These are phyloP conservation scores for Melangyna quadrimaculata DNA, from an alignment of 2,888 invertebrate species.

Conservation along the genomic window DNA sequence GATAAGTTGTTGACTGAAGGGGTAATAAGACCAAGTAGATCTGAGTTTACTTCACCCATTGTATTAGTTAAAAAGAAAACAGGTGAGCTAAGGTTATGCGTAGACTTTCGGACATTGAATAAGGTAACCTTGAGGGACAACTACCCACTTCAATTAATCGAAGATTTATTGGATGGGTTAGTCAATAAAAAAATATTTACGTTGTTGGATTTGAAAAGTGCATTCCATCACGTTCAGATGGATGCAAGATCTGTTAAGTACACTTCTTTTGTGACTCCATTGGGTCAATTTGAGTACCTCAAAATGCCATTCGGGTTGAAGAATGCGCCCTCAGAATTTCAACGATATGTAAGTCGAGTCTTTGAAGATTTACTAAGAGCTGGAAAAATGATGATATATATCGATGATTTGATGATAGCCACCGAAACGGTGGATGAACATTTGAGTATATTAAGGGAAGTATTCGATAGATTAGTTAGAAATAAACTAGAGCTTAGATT, in stretches of 20 bases:
- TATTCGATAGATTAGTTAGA: background rate
- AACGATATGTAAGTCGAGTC: background rate
- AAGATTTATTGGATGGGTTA: conserved; percentile 40
- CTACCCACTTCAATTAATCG: conserved; percentile 59
- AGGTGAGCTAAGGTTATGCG: too few species aligned
- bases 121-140: conserved; percentile 49
- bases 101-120: conserved; percentile 61
- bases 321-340: too few species aligned
- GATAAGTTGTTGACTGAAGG: conserved; percentile 28
- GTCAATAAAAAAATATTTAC: background rate
- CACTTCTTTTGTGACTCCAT: too few species aligned
- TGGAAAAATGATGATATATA: background rate
- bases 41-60: conserved; percentile 60
- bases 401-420: conserved; percentile 13
- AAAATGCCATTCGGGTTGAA: too few species aligned
- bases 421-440: conserved; percentile 19
- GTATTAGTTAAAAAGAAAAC: conserved; percentile 56
- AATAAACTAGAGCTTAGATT: background rate
- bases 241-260: too few species aligned
- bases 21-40: conserved; percentile 53
- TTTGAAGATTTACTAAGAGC: conserved; percentile 2
- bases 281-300: too few species aligned
- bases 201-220: too few species aligned
- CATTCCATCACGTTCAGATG: too few species aligned
- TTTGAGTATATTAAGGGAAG: background rate